phyloP scores from a whole-genome alignment of 2,797 vertebrate genomes.

The Scyliorhinus canicula region DNA sequence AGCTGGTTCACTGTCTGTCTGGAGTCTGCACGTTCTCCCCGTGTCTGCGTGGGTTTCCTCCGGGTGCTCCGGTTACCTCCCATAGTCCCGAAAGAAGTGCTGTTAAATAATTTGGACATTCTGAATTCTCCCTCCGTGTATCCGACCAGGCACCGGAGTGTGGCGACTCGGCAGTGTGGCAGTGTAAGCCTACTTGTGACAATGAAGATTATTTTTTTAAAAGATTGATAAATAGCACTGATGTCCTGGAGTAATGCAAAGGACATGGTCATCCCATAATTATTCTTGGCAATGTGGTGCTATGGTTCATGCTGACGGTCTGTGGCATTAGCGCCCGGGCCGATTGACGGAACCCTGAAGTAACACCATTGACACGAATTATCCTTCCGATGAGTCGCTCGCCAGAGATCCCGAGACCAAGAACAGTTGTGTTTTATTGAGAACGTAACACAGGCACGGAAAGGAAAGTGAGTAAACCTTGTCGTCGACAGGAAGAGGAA shows the following conservation, averaged over 20 bases:
- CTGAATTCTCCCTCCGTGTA: no score
- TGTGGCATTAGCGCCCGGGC: no score
- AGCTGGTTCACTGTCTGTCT: no score
- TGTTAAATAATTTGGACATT: no score
- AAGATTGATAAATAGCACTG: background rate
- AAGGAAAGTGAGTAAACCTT: background rate
- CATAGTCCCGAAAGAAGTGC: no score
- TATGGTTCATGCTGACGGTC: background rate
- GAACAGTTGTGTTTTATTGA: background rate
- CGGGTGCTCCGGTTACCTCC: no score
- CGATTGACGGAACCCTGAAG: background rate
- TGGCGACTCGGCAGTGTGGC: no score
- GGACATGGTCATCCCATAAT: background rate
- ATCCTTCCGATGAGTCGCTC: background rate
- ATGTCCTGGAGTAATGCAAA: background rate
- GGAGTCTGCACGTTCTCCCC: no score
- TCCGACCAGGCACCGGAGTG: no score
- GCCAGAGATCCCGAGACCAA: background rate
- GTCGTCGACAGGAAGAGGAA: background rate
- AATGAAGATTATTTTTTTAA: no score
- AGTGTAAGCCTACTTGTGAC: no score
- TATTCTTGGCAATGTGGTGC: background rate
- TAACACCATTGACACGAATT: background rate
- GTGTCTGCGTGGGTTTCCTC: no score
- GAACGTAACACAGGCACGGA: background rate